Evolutionary conservation across 2,113 vertebrate genomes (phyloP).

Genomic region (Ciconia stormi): DNA sequence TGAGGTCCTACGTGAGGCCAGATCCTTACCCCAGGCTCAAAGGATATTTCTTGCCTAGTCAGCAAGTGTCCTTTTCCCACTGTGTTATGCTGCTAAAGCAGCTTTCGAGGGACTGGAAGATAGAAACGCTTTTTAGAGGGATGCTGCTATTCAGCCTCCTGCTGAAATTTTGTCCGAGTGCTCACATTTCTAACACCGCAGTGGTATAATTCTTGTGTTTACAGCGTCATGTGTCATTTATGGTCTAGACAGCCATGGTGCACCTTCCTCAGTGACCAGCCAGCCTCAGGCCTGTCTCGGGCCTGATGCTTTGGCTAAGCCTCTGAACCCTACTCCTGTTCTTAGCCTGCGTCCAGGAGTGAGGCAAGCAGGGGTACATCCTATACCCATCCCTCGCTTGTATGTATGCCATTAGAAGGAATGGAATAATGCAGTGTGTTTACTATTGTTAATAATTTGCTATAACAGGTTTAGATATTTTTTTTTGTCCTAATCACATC

Average conservation of each 20-base stretch:
- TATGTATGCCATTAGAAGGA: not conserved
- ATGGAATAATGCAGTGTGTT: not conserved
- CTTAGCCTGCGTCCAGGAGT: not conserved
- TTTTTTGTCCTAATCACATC: not conserved
- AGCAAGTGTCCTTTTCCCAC: not conserved
- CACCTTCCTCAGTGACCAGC: not conserved
- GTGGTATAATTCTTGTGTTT: not conserved
- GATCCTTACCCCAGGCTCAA: not conserved
- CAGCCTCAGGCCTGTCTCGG: not conserved
- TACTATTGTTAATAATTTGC: not conserved
- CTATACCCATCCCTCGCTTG: not conserved
- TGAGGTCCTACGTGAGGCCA: not conserved
- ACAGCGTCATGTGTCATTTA: not conserved
- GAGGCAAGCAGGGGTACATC: not conserved
- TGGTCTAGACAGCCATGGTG: not conserved
- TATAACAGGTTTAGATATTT: not conserved
- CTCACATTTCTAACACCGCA: not conserved
- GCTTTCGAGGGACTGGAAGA: not conserved
- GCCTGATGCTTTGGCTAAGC: not conserved
- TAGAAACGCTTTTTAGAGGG: not conserved
- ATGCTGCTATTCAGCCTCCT: not conserved
- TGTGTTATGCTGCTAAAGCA: not conserved
- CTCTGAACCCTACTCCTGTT: not conserved
- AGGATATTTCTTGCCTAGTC: not conserved
- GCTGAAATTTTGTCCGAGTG: not conserved